phyloP scores from a whole-genome alignment of 2,888 invertebrate genomes.

The Cantharis rufa region DNA sequence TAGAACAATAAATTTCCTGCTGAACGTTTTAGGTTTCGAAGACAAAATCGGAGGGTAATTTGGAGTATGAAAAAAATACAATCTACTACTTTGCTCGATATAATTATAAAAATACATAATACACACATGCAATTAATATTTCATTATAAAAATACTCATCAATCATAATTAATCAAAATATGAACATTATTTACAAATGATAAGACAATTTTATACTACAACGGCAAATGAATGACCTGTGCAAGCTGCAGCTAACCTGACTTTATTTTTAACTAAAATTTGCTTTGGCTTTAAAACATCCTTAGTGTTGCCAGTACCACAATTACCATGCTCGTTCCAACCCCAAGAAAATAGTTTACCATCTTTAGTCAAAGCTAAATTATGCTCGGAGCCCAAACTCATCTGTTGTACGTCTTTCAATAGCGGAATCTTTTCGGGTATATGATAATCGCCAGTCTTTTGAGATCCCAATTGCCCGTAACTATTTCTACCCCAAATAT shows the following conservation, averaged over 20 bases:
- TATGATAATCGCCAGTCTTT: conserved; percentile 55
- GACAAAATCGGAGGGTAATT: neutral
- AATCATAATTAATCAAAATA: conserved; percentile 35
- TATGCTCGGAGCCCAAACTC: conserved; percentile 80
- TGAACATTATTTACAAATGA: conserved; percentile 28
- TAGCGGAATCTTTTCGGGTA: conserved; percentile 56
- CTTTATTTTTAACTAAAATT: conserved; percentile 42
- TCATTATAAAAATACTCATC: conserved; percentile 51
- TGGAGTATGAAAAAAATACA: neutral
- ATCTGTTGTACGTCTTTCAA: conserved; percentile 61
- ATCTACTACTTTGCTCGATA: conserved; percentile 37
- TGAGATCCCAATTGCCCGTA: conserved; percentile 75
- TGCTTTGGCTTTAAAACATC: conserved; percentile 56
- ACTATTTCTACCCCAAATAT: conserved; percentile 79
- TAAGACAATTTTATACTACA: conserved; percentile 48
- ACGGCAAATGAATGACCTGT: conserved; percentile 60
- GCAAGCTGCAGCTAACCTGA: conserved; percentile 54
- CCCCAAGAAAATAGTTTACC: conserved; percentile 79
- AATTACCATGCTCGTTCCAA: conserved; percentile 90
- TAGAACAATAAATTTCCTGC: neutral
- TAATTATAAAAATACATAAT: conserved; percentile 55
- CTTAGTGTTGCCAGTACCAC: conserved; percentile 66
- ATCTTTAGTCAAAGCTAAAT: conserved; percentile 67
- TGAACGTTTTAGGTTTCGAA: neutral
- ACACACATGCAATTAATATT: conserved; percentile 45